These are phyloP conservation scores for Rhizomys pruinosus DNA, from an alignment of 2,113 vertebrate species.

Conservation along the genomic window DNA sequence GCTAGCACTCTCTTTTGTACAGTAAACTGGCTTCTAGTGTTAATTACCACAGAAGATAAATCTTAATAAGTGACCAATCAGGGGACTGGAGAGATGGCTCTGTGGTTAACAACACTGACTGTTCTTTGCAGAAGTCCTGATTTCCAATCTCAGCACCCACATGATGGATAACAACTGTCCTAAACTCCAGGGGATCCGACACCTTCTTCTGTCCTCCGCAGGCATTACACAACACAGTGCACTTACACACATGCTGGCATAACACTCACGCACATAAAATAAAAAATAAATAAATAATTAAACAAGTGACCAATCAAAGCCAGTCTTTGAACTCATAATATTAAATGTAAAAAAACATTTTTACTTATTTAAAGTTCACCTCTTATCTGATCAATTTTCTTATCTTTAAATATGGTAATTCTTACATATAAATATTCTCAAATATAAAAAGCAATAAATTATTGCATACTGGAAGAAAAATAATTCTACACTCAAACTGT, in stretches of 20 bases:
- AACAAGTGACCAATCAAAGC: slow-evolving; percentile 21
- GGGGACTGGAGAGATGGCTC: no score
- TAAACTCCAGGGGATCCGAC: no score
- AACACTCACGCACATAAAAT: no score
- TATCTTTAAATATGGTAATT: slow-evolving; percentile 46
- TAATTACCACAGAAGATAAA: slow-evolving; percentile 31
- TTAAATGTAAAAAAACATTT: neutral
- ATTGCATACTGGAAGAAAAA: neutral
- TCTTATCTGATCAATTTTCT: slow-evolving; percentile 31
- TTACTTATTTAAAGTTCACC: slow-evolving; percentile 41
- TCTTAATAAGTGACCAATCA: slow-evolving; percentile 16
- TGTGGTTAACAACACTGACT: no score
- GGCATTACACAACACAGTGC: no score
- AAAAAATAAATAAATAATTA: no score
- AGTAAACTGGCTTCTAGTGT: slow-evolving; percentile 19
- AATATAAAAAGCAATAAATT: neutral
- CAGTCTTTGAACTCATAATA: slow-evolving; percentile 7
- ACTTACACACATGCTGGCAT: no score
- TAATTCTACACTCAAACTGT: slow-evolving; percentile 3
- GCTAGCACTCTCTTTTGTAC: neutral
- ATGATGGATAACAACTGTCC: no score
- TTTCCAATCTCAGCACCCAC: no score
- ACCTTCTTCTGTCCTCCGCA: no score
- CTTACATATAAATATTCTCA: neutral
- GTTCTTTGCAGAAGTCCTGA: no score